Base-by-base conservation (phyloP, 2,797 vertebrate species). In the Buphagus erythrorhynchus region DNA sequence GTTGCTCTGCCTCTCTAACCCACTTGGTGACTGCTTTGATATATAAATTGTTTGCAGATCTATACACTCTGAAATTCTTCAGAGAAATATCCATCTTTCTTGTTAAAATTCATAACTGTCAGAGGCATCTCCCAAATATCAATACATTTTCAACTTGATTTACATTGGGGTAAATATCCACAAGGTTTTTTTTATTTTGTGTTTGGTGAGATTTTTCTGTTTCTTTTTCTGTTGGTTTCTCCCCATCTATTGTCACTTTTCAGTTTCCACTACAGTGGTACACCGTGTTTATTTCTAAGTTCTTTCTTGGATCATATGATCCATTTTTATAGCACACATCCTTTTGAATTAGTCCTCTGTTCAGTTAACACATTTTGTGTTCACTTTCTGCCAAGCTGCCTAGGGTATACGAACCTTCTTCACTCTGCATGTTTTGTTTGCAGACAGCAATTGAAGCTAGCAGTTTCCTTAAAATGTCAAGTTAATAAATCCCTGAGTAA, bases 1-100 rank as follows among this genome's bases (percentile, higher is more conserved):
- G 78, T 81, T 91, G 73, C 21, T 81, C 14, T 95, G 43, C 51
- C 49, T 90, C 76, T 92, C 82, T 8, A 31, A 68, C 9, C 54
- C 71, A 54, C 72, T 88, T 80, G 61, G 61, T 75, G 61, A 86
- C 62, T 81, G 43, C 91, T 91, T 94, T 96, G 86, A 95, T 88
- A 89, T 42, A 94, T 82, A 91, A 96, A 96, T 91, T 85, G 89
- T 76, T 95, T 87, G 86, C 91, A 95, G 88, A 94, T 78, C 86
- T 89, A 87, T 69, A 72, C 43, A 63, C 48, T 58, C 63, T 52
- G 59, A 94, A 92, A 85, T 68, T 80, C 83, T 92, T 87, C 68
- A 80, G 71, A 80, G 86, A 67, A 85, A 91, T 89, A 90, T 8
- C 61, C 18, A 74, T 68, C 28, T 18, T 89, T 91, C 75, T 89